Conservation (phyloP, 2,797 vertebrate genomes). For the Phataginus tetradactyla region DNA sequence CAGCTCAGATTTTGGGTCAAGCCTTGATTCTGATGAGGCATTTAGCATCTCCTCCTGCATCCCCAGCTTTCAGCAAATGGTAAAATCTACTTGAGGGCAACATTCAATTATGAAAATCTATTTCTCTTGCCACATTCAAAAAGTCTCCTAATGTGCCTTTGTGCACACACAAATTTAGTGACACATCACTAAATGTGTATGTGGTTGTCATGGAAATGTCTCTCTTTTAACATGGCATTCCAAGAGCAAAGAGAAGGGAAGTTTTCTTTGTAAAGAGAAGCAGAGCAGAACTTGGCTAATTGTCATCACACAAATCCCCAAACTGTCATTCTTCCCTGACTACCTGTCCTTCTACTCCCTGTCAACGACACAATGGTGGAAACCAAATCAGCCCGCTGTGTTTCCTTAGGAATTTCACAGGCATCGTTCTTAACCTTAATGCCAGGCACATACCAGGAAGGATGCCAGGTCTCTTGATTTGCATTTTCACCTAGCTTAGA, state of each 20-base stretch:
- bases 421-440: not conserved
- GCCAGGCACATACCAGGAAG: not conserved
- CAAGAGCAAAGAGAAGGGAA: conserved; percentile 70
- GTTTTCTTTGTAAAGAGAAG: conserved; percentile 80
- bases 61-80: conserved; percentile 34
- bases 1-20: not conserved
- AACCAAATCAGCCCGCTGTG: not conserved
- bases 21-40: not conserved
- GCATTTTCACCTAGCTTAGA: not conserved
- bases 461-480: not conserved
- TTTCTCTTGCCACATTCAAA: conserved; percentile 77
- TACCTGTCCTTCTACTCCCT: conserved; percentile 76
- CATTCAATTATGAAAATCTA: conserved; percentile 80
- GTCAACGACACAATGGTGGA: not conserved
- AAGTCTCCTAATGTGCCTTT: conserved; percentile 74
- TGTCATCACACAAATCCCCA: conserved; percentile 74
- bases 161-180: conserved; percentile 83
- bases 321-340: conserved; percentile 78
- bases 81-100: conserved; percentile 73
- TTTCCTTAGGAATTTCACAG: conserved; percentile 25
- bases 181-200: conserved; percentile 81
- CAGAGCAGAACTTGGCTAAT: conserved; percentile 81
- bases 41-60: not conserved
- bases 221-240: conserved; percentile 72
- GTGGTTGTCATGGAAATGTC: conserved; percentile 80